phyloP scores from a whole-genome alignment of 92 coral and sea anemone genomes.

The Actinernus sp. region DNA sequence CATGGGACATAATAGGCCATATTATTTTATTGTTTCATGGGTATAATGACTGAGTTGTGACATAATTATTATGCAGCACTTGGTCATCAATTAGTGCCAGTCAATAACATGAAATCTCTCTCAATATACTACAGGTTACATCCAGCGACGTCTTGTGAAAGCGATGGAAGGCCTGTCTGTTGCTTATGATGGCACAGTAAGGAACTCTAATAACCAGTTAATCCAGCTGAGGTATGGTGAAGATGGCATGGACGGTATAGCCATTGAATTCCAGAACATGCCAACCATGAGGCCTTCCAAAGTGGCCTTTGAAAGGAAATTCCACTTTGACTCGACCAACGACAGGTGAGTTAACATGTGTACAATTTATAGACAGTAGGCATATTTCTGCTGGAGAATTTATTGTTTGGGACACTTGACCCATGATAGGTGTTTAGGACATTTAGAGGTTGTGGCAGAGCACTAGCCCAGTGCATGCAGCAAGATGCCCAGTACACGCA shows the following conservation, averaged over 20 bases:
- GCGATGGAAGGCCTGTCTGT: constrained; percentile 99
- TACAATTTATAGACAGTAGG: too few species aligned
- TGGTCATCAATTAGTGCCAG: neutral
- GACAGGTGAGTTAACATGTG: constrained; percentile 96
- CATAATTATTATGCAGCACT: too few species aligned
- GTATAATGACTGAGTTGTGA: too few species aligned
- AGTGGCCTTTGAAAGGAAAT: constrained; percentile 86
- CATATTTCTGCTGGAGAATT: too few species aligned
- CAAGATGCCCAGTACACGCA: too few species aligned
- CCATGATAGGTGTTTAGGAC: too few species aligned
- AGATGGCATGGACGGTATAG: constrained; percentile 98
- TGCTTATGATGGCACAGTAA: constrained; percentile 96
- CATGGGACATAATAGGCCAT: too few species aligned
- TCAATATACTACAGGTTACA: constrained; percentile 73
- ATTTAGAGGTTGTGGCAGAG: too few species aligned
- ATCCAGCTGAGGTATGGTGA: constrained; percentile 98
- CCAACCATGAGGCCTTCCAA: constrained; percentile 94
- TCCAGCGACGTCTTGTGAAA: constrained; percentile 99
- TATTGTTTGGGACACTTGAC: too few species aligned
- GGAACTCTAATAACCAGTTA: constrained; percentile 97
- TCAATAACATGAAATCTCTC: neutral
- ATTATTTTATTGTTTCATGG: too few species aligned
- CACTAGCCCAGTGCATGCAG: too few species aligned
- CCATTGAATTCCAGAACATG: constrained; percentile 96
- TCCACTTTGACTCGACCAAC: constrained; percentile 88